Evolutionary conservation across 2,888 invertebrate species (phyloP).

Genomic region (Stenurella melanura): DNA sequence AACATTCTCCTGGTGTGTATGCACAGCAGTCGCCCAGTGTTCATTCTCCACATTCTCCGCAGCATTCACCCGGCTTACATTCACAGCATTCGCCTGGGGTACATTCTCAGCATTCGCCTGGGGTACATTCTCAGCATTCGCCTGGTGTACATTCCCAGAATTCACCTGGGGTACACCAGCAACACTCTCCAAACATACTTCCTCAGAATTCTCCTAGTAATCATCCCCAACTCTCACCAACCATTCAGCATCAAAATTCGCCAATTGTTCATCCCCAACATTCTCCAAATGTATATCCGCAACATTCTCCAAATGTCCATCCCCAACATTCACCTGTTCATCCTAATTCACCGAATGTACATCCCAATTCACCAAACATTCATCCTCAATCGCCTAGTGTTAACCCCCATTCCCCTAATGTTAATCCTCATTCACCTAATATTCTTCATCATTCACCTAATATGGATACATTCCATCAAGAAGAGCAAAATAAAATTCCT

Average conservation of each 20-base stretch:
- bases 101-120: slow-evolving; percentile 51
- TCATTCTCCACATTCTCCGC: slow-evolving; percentile 53
- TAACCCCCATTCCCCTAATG: neutral
- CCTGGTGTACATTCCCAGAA: slow-evolving; percentile 47
- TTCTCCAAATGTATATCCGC: slow-evolving; percentile 13
- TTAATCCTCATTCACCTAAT: neutral
- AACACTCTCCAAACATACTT: slow-evolving; percentile 42
- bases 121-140: slow-evolving; percentile 28
- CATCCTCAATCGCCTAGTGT: slow-evolving; percentile 8
- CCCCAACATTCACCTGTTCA: neutral
- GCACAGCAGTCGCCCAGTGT: slow-evolving; percentile 58
- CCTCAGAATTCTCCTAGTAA: slow-evolving; percentile 42
- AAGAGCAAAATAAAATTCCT: slow-evolving; percentile 50
- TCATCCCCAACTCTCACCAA: slow-evolving; percentile 29
- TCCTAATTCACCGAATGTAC: neutral
- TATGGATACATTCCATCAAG: slow-evolving; percentile 51
- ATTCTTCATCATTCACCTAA: slow-evolving; percentile 33
- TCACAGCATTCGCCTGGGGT: slow-evolving; percentile 47
- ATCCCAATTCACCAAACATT: neutral
- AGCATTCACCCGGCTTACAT: slow-evolving; percentile 43
- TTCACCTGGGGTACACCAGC: slow-evolving; percentile 47
- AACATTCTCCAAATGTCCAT: slow-evolving; percentile 8
- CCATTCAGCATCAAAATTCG: slow-evolving; percentile 8
- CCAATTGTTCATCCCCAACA: slow-evolving; percentile 7
- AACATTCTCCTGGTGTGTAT: slow-evolving; percentile 54